Base-by-base conservation (phyloP, 2,888 invertebrate genomes). In the Caenorhabditis japonica region DNA sequence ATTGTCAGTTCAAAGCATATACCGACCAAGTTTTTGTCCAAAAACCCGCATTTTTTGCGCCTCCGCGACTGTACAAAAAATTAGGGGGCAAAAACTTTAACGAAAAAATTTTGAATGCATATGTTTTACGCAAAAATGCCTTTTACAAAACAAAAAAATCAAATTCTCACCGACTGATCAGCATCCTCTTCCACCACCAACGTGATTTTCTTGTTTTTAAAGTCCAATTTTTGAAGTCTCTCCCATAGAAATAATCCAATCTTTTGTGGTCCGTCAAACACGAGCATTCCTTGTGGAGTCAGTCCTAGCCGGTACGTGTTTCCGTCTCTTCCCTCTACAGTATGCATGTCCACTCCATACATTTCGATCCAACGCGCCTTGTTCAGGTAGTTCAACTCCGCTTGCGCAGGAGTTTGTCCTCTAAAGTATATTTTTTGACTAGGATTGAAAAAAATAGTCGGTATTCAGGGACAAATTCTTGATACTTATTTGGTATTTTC, bases 321-420 rank as follows among this genome's bases (percentile, higher is more conserved):
- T 30, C 94, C 93, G 90, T 99, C 99, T 90, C 75, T 77, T 46
- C 83, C 84, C 58, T 95, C 90, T 44, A 97, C 97, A 80, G 92
- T 94, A 88, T 97, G 97, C 94, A 96, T 96, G 88, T 99, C 97
- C 58, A 99, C 97, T 64, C 97, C 99, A 90, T 97, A 99, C 94
- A 94, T 93, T 85, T 97, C 97, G 82, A 97, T 90, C 76, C 94
- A 91, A 88, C 96, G 95, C 0, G 95, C 96, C 89, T 95, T 94
- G 88, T 97, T 95, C 85, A 99, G 90, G 89, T 94, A 99, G 89
- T 96, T 95, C 85, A 93, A 94, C 89, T 97, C 97, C 0, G 97
- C 97, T 88, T 96, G 96, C 0, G 97, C 95, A 0, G 97, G 96
- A 66, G 93, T 91, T 47, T 95, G 91, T 1, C 95, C 94, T 76